A percentile compares a stretch with the other conserved stretches of the same genome.
phyloP scores from a whole-genome alignment of 2,797 vertebrate species.

The Saguinus oedipus region DNA sequence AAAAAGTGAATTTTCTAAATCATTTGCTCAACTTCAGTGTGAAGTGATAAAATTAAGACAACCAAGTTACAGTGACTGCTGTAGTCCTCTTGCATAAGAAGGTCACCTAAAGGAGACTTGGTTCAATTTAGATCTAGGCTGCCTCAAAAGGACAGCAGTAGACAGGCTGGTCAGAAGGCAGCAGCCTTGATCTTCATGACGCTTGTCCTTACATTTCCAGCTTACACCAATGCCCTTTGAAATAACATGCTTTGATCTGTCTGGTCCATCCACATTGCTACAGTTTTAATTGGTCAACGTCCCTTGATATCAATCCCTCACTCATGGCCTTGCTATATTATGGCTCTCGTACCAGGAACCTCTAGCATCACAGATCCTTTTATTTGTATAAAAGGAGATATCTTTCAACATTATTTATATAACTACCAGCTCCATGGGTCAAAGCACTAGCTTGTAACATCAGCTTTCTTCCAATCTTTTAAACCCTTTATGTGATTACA shows the following conservation, averaged over 20 bases:
- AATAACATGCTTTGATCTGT: conserved; percentile 58
- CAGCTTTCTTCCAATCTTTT: conserved; percentile 28
- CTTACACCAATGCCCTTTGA: conserved; percentile 57
- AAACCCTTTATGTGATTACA: neutral
- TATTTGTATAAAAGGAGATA: conserved; percentile 65
- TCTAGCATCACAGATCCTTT: conserved; percentile 52
- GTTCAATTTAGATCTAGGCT: neutral
- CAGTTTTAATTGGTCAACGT: conserved; percentile 66
- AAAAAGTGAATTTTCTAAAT: conserved; percentile 22
- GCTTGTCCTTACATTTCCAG: conserved; percentile 32
- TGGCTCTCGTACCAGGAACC: neutral
- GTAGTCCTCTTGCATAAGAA: neutral
- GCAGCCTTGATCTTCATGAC: conserved; percentile 56
- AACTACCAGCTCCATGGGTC: conserved; percentile 27
- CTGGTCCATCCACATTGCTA: neutral
- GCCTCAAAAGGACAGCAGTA: conserved; percentile 50
- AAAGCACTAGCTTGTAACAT: conserved; percentile 55
- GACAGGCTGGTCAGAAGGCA: neutral
- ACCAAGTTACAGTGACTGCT: neutral
- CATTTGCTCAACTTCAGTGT: neutral
- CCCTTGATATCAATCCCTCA: conserved; percentile 31
- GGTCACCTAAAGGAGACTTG: conserved; percentile 27
- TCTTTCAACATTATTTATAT: conserved; percentile 72
- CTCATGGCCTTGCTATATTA: conserved; percentile 22
- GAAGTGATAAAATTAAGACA: conserved; percentile 11